Base-by-base conservation (phyloP, 92 coral and sea anemone species). In the Parazoanthus atlanticus region DNA sequence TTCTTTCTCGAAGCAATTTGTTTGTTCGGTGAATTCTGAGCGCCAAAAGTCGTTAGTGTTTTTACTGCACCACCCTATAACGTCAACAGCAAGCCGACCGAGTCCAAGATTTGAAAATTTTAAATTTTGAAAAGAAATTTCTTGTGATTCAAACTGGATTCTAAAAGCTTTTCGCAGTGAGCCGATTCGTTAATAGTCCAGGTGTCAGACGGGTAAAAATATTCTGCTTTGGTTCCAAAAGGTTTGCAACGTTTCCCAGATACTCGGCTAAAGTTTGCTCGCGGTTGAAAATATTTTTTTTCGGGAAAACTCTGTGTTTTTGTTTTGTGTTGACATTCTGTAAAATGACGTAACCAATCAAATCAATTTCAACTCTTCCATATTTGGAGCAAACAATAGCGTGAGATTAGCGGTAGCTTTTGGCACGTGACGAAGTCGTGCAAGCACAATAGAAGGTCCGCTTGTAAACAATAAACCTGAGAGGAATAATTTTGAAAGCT, bases 321-420 rank as follows among this genome's bases (percentile, higher is more conserved):
- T 93, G 96, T 95, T 93, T 92, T 92, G 88, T 95, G 98, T 95
- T 95, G 98, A 95, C 98, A 95, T 95, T 89, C 96, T 95, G 98
- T 95, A 96, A 93, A 85, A 89, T 88, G 93, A 92, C 92, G 89
- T 91, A 82, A 89, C 96, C 98, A 95, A 95, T 95, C 94, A 89
- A 89, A 95, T 88, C 91, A 41, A 84, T 64, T 89, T 89, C 88
- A 46, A 69, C 25, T 79, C 74, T 80, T 12, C 98, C 98, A 93
- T 88, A 95, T 95, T 74, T 90, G 98, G 98, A 12, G 21, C 28
- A 41, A 84, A 84, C 67, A 84, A 84, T 84, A 70, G 87, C 87
- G 66, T 84, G 87, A 84, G 87, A 84, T 84, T 41, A 84, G 87
- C 76, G 70, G 28, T 58, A 34, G 78, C 78, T 70, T 84, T n/a